Conservation (phyloP, 2,113 vertebrate genomes). For the Neofelis nebulosa region DNA sequence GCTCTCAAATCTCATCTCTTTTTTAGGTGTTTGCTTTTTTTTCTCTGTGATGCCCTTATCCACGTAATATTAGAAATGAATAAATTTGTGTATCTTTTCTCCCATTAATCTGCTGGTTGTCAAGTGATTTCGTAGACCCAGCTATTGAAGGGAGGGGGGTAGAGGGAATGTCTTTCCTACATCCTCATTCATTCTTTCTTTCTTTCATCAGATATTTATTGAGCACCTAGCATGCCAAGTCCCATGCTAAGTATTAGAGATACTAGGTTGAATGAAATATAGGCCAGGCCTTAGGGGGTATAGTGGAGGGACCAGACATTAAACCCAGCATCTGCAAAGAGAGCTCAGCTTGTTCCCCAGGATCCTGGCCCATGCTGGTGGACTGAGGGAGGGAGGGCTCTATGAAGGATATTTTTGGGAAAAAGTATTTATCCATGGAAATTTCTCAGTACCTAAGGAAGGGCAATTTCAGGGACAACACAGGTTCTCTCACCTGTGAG, state of each 20-base stretch:
- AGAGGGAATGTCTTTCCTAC: not conserved
- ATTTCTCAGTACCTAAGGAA: not conserved
- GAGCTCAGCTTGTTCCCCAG: no score
- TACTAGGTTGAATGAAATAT: not conserved
- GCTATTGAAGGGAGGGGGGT: not conserved
- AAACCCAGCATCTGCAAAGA: not conserved
- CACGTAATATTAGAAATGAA: not conserved
- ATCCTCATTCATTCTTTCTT: not conserved
- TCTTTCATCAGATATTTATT: not conserved
- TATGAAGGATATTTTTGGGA: not conserved
- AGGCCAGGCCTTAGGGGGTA: not conserved
- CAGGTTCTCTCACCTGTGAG: accelerated
- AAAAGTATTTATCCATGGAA: not conserved
- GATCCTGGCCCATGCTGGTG: not conserved
- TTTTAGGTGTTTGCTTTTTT: not conserved
- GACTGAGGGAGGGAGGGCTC: not conserved
- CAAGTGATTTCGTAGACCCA: not conserved
- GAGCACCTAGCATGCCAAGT: not conserved
- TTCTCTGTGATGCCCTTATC: not conserved
- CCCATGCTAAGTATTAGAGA: not conserved
- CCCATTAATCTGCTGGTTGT: not conserved
- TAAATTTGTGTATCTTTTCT: not conserved
- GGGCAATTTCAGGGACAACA: not conserved
- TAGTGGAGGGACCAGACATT: not conserved
- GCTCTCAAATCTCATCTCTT: not conserved